Evolutionary conservation across 2,113 vertebrate genomes (phyloP).

Genomic region (Xyrauchen texanus): DNA sequence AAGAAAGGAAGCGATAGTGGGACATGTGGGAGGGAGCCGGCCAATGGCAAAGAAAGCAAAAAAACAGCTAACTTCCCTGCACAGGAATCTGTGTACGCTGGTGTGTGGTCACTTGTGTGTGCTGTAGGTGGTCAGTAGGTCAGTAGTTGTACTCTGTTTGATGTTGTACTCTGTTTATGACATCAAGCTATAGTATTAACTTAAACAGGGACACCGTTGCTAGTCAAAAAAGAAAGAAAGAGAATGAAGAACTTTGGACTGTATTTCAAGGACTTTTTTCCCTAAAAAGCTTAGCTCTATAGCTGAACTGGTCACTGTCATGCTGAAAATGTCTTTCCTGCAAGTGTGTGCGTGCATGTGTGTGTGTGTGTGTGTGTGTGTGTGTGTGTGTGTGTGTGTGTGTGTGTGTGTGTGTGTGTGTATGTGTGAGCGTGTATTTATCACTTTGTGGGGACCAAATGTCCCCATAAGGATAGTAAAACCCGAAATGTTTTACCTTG

Average conservation of each 20-base stretch:
- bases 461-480: too few species aligned
- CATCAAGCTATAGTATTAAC: background rate
- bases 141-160: slow-evolving; percentile 18
- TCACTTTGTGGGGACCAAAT: too few species aligned
- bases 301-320: background rate
- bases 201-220: background rate
- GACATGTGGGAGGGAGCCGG: slow-evolving; percentile 29
- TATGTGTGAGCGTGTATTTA: too few species aligned
- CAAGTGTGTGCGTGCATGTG: too few species aligned
- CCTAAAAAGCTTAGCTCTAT: background rate
- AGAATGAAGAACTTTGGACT: background rate
- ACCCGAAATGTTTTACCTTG: too few species aligned
- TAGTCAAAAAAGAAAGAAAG: background rate
- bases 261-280: background rate
- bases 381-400: too few species aligned
- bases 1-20: slow-evolving; percentile 64
- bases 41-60: slow-evolving; percentile 79
- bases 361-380: too few species aligned
- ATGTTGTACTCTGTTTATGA: background rate
- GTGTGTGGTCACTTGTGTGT: slow-evolving; percentile 45
- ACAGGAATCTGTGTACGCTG: slow-evolving; percentile 62
- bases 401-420: too few species aligned
- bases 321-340: slow-evolving; percentile 14
- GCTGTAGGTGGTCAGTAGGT: slow-evolving; percentile 15
- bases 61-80: slow-evolving; percentile 74